Evolutionary conservation across 2,797 vertebrate genomes (phyloP).

Genomic region (Gallinago nigripennis): DNA sequence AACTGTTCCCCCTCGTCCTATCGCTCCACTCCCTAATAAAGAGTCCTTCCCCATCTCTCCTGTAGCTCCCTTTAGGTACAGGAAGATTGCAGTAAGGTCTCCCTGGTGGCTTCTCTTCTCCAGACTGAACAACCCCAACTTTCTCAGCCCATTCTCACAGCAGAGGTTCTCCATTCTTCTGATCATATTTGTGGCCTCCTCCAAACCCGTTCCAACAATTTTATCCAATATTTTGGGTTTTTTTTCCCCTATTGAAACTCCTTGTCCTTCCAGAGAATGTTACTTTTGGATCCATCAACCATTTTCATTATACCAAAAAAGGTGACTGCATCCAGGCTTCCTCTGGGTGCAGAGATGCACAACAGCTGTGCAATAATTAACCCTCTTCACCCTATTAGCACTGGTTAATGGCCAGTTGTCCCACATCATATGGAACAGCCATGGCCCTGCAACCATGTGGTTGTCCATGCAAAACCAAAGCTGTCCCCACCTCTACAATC

Average conservation of each 20-base stretch:
- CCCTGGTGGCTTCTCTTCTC: no score
- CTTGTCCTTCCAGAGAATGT: not conserved
- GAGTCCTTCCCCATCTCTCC: no score
- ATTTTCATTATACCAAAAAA: not conserved
- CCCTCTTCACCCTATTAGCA: not conserved
- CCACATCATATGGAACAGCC: not conserved
- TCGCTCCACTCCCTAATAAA: no score
- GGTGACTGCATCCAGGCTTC: not conserved
- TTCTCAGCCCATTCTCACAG: no score
- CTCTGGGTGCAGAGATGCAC: not conserved
- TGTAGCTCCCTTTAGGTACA: no score
- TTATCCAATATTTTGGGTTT: accelerated
- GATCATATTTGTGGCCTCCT: no score
- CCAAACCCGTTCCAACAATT: no score
- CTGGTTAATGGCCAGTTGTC: not conserved
- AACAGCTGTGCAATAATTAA: not conserved
- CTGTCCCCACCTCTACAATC: not conserved
- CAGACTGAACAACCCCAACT: no score
- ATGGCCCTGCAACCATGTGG: not conserved
- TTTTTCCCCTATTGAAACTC: not conserved
- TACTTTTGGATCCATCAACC: not conserved
- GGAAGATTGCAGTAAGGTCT: no score
- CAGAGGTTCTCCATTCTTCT: no score
- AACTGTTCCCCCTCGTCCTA: no score
- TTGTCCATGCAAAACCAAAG: not conserved